Percentiles rank a stretch among this genome's conserved stretches.
Conservation (phyloP, 1,140 invertebrate species). For the Araneus ventricosus region DNA sequence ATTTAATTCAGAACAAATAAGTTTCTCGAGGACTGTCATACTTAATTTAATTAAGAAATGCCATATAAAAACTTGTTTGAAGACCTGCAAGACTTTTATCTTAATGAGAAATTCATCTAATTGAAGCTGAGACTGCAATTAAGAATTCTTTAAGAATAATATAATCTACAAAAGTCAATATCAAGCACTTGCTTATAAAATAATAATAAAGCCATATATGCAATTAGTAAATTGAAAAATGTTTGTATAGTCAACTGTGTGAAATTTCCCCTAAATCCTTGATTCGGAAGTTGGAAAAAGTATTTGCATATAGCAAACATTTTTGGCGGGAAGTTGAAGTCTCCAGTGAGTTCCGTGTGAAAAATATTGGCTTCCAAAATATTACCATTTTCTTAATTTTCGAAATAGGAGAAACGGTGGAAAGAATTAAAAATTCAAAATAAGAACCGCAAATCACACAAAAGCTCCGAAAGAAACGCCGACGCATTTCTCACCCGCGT, state of each 20-base stretch:
- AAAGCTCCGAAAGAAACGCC: not conserved
- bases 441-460: not conserved
- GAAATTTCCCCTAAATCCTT: too few species aligned
- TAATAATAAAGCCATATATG: not conserved
- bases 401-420: not conserved
- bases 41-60: too few species aligned
- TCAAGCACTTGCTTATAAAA: not conserved
- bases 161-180: not conserved
- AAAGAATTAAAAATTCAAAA: not conserved
- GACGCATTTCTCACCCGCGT: not conserved
- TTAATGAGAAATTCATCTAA: not conserved
- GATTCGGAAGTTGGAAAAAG: not conserved
- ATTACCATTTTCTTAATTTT: not conserved
- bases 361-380: not conserved
- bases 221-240: constrained; percentile 30
- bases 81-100: not conserved
- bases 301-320: not conserved
- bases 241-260: not conserved
- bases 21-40: too few species aligned
- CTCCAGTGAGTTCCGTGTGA: not conserved
- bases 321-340: not conserved
- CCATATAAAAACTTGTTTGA: too few species aligned
- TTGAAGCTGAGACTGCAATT: not conserved
- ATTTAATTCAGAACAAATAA: too few species aligned
- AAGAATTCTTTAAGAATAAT: not conserved